Evolutionary conservation across 2,888 invertebrate genomes (phyloP), one percentile per base, ranked within the genome.

Genomic region (Diabrotica balteata): DNA sequence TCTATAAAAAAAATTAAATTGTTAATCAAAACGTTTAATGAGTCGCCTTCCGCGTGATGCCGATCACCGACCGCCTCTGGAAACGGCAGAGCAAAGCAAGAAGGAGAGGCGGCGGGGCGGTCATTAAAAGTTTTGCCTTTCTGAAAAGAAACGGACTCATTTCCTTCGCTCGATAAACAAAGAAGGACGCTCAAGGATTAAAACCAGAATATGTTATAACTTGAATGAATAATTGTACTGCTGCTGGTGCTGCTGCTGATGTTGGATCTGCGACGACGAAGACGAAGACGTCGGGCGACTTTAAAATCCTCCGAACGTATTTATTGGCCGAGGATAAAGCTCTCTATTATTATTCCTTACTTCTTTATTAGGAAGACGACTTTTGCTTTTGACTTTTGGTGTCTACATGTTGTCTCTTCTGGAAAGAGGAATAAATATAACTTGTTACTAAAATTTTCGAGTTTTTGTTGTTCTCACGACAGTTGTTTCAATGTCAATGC

Each of bases 171-270:
- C 80, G 81, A 80, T 79, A 80, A 82, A 82, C 81, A 81, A 81
- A 81, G 82, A 75, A 76, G 73, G 76, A 75, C 75, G 75, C 47
- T 62, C 75, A 74, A 75, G 81, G 82, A 83, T 82, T 82, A 82
- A 81, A 82, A 81, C 76, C 82, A 77, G 83, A 82, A 83, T 83
- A 82, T 83, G 83, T 83, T 83, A 83, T 84, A 82, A 82, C 81
- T 82, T 82, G 83, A 83, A 84, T 83, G 83, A 83, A 84, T 83
- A 83, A 83, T 83, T 84, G 83, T 79, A 80, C 82, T 78, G 81
- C 44, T 55, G 55, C 55, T 55, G 55, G 45, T 55, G 55, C 6
- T 55, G 55, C 55, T 55, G 55, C 55, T 55, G 55, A 8, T 55
- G 55, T 7, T 54, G 54, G 8, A 11, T 45, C 45, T 44, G 8